These are phyloP conservation scores for Willowsia nigromaculata DNA, from an alignment of 2,888 invertebrate genomes.

Conservation along the genomic window DNA sequence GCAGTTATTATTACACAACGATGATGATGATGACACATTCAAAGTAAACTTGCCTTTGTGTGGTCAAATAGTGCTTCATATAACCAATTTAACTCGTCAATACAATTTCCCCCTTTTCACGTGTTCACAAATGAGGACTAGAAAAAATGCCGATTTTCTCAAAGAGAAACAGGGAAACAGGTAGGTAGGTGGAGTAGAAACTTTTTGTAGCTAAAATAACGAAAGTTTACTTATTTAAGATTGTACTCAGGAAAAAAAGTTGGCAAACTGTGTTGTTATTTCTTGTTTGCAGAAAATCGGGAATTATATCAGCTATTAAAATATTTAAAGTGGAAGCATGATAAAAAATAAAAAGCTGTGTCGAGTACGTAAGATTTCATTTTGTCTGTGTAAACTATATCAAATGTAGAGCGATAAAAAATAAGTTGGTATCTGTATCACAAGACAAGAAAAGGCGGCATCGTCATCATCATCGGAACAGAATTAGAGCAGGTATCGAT, in stretches of 20 bases:
- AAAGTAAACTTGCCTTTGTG: constrained; percentile 5
- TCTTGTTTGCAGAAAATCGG: not conserved
- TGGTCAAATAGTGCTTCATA: not conserved
- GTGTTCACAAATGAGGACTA: not conserved
- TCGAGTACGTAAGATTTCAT: not conserved
- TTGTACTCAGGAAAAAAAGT: not conserved
- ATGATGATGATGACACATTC: constrained; percentile 3
- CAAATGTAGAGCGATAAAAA: no score
- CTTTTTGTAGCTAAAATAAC: no score
- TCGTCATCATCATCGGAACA: not conserved
- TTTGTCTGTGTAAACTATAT: not conserved
- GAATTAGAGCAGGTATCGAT: not conserved
- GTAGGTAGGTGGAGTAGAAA: not conserved
- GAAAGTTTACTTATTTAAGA: not conserved
- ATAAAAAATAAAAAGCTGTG: not conserved
- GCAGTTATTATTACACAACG: not conserved
- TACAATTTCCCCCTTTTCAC: not conserved
- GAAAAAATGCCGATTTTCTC: constrained; percentile 7
- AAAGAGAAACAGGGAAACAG: not conserved
- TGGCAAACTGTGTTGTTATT: not conserved
- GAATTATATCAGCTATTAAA: not conserved
- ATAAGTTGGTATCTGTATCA: not conserved
- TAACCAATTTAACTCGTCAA: constrained; percentile 31
- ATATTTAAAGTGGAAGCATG: not conserved
- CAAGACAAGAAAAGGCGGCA: constrained; percentile 6